phyloP scores from a whole-genome alignment of 2,888 invertebrate species.

The Xestoiulus laeticollis region DNA sequence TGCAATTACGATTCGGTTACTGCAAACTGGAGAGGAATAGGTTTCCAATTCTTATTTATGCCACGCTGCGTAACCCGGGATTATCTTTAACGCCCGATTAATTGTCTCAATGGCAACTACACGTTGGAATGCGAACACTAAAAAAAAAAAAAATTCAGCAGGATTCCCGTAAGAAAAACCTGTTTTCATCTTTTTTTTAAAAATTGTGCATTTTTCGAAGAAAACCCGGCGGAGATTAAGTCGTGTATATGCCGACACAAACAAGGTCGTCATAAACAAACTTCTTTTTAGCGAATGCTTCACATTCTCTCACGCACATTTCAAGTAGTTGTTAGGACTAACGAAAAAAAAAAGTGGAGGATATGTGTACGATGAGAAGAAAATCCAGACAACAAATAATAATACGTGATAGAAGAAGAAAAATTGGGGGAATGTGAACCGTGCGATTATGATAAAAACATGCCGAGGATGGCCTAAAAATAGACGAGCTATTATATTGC shows the following conservation, averaged over 20 bases:
- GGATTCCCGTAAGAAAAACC: neutral
- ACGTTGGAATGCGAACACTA: neutral
- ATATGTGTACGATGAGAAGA: neutral
- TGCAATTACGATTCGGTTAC: too few species aligned
- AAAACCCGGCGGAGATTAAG: neutral
- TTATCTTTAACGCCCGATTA: neutral
- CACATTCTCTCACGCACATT: conserved; percentile 16
- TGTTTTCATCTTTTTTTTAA: neutral
- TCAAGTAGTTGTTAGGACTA: neutral
- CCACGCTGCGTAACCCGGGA: neutral
- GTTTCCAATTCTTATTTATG: too few species aligned
- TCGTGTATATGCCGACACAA: conserved; percentile 2
- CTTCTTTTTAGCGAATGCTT: neutral
- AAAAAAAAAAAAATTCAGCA: too few species aligned
- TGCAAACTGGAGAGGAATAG: too few species aligned
- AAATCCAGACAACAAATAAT: neutral
- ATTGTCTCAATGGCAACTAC: neutral
- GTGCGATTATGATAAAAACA: too few species aligned
- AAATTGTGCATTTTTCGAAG: neutral
- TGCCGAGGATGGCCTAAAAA: neutral
- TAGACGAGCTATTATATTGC: neutral
- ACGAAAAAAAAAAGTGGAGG: neutral
- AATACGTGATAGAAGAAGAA: neutral
- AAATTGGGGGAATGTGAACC: neutral
- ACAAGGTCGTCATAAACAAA: conserved; percentile 26